Evolutionary conservation across 2,888 invertebrate species (phyloP).

Genomic region (Terebella lapidaria): DNA sequence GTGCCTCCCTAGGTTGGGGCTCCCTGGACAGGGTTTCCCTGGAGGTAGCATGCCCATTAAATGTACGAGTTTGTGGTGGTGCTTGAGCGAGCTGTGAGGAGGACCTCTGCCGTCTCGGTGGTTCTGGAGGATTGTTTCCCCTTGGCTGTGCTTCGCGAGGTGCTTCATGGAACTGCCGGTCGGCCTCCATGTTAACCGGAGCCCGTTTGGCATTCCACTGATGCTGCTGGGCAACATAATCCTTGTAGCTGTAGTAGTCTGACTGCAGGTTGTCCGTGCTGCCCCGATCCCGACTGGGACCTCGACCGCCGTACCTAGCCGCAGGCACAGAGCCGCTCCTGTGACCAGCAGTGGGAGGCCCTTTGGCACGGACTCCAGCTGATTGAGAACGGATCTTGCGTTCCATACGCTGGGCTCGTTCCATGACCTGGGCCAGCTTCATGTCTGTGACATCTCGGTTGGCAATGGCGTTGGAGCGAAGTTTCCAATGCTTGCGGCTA

Average conservation of each 20-base stretch:
- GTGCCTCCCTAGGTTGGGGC: not conserved
- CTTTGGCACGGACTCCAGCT: not conserved
- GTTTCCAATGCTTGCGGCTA: constrained; percentile 9
- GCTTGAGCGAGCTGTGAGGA: not conserved
- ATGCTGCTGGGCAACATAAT: not conserved
- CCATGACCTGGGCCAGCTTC: not conserved
- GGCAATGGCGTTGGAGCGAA: not conserved
- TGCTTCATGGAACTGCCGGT: not conserved
- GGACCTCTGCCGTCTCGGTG: too few relatives aligned
- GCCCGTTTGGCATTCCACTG: not conserved
- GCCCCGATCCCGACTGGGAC: not conserved
- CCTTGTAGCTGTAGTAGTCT: not conserved
- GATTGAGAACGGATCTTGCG: not conserved
- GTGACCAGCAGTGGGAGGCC: not conserved
- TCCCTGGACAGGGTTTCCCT: too few relatives aligned
- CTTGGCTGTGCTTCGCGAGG: not conserved
- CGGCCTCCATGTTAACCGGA: not conserved
- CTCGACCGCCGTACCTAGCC: not conserved
- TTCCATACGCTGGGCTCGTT: not conserved
- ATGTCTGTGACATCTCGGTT: not conserved
- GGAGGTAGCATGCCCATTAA: too few relatives aligned
- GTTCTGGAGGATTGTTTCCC: not conserved
- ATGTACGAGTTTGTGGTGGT: not conserved
- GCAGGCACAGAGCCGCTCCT: not conserved
- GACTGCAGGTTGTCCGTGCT: not conserved